Evolutionary conservation across 92 coral and sea anemone species (phyloP), one percentile per base, ranked within the genome.

Genomic region (Palythoa caribaeorum): DNA sequence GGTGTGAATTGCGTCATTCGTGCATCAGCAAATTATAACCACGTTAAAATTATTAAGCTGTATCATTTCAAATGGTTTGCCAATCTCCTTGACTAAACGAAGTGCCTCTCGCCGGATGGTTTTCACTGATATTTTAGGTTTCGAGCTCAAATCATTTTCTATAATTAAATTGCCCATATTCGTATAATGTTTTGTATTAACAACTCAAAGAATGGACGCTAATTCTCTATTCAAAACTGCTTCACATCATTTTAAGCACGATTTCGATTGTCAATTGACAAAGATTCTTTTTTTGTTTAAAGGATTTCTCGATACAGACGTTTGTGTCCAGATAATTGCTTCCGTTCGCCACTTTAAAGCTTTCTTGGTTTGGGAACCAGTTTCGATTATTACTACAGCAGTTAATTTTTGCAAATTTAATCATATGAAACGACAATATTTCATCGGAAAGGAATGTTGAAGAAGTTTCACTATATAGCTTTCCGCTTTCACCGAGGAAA

Each of bases 21-120:
- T 13, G 28, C 28, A 0, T 5, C 69, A 36, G 47, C 59, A 38
- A 35, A 65, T 17, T 62, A 77, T 53, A 28, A 13, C 44, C 19
- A 37, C 12, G 57, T 53, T 78, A 14, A 35, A 53, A 38, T 2
- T 28, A 40, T 63, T 4, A 9, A 16, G 15, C 21, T 16, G 48
- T 78, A 17, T 9, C 54, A 15, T 59, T 36, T 55, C n/a, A 78
- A 78, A 78, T 77, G 19, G 44, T 54, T 77, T 73, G 83, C 21
- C 21, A 52, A 38, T 38, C 71, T 78, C 51, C 70, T 55, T 37
- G 51, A 78, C 48, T 78, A 53, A 78, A 12, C 69, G 35, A 77
- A 78, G 21, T 54, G 13, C 69, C 66, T 28, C 11, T 51, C 69
- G 60, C 60, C 16, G 60, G 51, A 16, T 55, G 38, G 53, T 78